Base-by-base conservation (phyloP, 1,140 invertebrate genomes). In the Frieseomelitta varia region DNA sequence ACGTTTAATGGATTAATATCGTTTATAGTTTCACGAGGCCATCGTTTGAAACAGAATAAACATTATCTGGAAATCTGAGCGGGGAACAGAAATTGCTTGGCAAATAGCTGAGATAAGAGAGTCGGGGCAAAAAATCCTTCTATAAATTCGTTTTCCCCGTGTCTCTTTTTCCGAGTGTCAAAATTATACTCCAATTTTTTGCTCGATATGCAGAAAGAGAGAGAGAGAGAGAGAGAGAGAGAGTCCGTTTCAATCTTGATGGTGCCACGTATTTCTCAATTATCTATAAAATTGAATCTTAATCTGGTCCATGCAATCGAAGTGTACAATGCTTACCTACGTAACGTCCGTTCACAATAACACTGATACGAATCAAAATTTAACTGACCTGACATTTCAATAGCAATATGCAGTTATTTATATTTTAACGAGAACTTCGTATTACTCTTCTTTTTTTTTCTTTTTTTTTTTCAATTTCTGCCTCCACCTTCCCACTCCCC, bases 121-220 rank as follows among this genome's bases (percentile, higher is more conserved):
- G 47, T 2, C 21, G 34, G 2, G 55, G 61, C n/a, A 14, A 77
- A 77, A 68, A 77, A 68, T 19, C 61, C 58, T 19, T 30, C 19
- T 34, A 67, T 56, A 77, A 82, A 77, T 82, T 77, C 51, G 53
- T 77, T 82, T 56, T 8, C 39, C 4, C 24, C 15, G 27, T n/a
- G 63, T 65, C 34, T 82, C 53, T 53, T 27, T 27, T 68, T 30
- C 34, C 21, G 24, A 82, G n/a, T 68, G 73, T 68, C 53, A 77
- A 77, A 77, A 77, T 77, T 76, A 82, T 68, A 68, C 34, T 81
- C 30, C 30, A 75, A 55, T 77, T 67, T 75, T 65, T 81, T 39
- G 11, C 15, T 12, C 51, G n/a, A 74, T n/a, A 34, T 30, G 39
- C 39, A 74, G 39, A 39, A 8, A 39, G 73, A 39, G 56, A 73